Base-by-base conservation (phyloP, 2,797 vertebrate species). In the Percopsis omiscomaycus region DNA sequence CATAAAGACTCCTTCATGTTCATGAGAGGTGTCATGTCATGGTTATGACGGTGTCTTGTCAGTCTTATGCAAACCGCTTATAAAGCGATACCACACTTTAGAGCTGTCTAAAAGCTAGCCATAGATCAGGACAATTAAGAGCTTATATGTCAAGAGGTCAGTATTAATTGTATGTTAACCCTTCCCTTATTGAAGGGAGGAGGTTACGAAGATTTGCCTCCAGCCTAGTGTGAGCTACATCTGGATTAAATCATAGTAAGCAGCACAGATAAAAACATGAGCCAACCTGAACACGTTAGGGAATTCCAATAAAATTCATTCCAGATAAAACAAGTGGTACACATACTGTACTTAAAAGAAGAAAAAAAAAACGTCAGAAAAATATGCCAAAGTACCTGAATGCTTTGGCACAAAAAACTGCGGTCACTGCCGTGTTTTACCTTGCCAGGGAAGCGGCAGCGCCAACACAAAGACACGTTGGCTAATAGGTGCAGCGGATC, bases 381-480 rank as follows among this genome's bases (percentile, higher is more conserved):
- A 51, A 51, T 51, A 6, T 9, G 49, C 49, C 15, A 51, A 51
- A 68, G 69, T 75, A 70, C 70, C 56, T 84, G 64, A 71, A 55
- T 64, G 66, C 69, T 76, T 82, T 85, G 86, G 83, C 74, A 68
- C 59, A 56, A 64, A 69, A 68, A 58, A 62, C 3, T 22, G 22
- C 4, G n/a, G 49, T 51, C 22, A 15, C 2, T 51, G 49, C 12
- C 4, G 15, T 8, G n/a, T 15, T 15, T 22, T 6, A 51, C 5
- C 71, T 78, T 74, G 84, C 47, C 66, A 77, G 64, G 78, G 66
- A 68, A 73, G 83, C 74, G 84, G 71, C 63, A 54, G 42, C 52
- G 77, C 82, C 86, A 82, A 83, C 74, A 79, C 78, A 86, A 81
- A 86, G 67, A 74, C 71, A 69, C 56, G 77, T 61, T 66, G 77